Conservation (phyloP, 2,888 invertebrate species). For the Bimastos eiseni region DNA sequence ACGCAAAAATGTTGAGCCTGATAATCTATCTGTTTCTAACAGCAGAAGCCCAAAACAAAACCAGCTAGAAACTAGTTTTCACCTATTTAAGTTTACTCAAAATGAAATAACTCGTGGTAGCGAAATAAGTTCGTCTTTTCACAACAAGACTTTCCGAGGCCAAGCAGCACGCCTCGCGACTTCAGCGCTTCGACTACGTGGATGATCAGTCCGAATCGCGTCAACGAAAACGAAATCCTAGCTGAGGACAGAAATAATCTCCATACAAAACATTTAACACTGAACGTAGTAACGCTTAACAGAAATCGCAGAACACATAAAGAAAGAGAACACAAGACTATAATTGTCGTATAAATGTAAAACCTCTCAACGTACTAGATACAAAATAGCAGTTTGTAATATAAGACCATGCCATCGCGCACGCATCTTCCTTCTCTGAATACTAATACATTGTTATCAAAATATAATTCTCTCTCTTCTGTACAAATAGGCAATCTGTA, state of each 20-base stretch:
- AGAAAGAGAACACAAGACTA: not conserved
- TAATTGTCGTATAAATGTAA: constrained; percentile 22
- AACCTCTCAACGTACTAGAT: constrained; percentile 18
- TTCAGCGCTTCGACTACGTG: not conserved
- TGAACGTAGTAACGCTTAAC: not conserved
- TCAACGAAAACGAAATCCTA: not conserved
- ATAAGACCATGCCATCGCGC: not conserved
- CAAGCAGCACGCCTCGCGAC: not conserved
- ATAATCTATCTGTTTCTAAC: not conserved
- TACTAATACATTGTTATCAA: constrained; percentile 25
- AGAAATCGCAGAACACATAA: not conserved
- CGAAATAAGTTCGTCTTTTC: not conserved
- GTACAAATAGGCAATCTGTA: constrained; percentile 23
- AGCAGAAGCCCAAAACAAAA: constrained; percentile 16
- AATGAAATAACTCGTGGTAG: constrained; percentile 7
- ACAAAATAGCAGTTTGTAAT: constrained; percentile 24
- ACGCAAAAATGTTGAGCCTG: constrained; percentile 1
- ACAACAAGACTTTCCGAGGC: not conserved
- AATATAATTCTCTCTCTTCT: constrained; percentile 25
- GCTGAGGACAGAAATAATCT: not conserved
- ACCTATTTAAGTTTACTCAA: not conserved
- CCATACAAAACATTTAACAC: not conserved
- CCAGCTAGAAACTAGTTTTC: not conserved
- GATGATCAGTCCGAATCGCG: not conserved
- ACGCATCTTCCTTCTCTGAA: not conserved